Evolutionary conservation across 1,140 invertebrate species (phyloP), one percentile per base, ranked within the genome.

Genomic region (Temnothorax curvispinosus): DNA sequence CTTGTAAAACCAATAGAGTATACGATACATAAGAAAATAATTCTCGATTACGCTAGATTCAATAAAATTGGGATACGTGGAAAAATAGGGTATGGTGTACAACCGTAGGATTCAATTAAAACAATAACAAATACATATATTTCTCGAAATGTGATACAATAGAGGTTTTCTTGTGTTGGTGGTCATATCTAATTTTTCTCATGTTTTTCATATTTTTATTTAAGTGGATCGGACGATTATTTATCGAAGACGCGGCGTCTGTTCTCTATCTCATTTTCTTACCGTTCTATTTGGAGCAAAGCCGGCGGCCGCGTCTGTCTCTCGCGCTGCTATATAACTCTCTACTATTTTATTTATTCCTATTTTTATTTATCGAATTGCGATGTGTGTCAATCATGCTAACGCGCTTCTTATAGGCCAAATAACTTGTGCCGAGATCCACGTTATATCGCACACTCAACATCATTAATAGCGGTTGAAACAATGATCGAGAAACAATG

Each of bases 121-220:
- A 95, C 94, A 95, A 95, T 95, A 95, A 95, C 94, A 95, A 95
- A 95, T 95, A 95, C 95, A 95, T 95, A 95, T 95, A 95, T 95
- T 95, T 95, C 93, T 95, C 95, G 94, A 95, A 95, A 95, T 94
- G 94, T 95, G 94, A 94, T 95, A 95, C 94, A 95, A 93, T 94
- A 94, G 89, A 76, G 65, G 65, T 69, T 92, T 94, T 94, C 62
- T 92, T 91, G 92, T 93, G 88, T 93, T 93, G 91, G 91, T 94
- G 89, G 89, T 94, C 92, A 82, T 93, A 81, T 89, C 89, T 93
- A 87, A 90, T 93, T 91, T 92, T 92, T 94, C 90, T 91, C 88
- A 87, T 91, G 84, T 93, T 91, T 91, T 82, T 54, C 80, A 62
- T 84, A 11, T 89, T 78, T 27, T 86, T 87, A 76, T 85, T 88